phyloP scores from a whole-genome alignment of 2,113 vertebrate genomes.

The Serinus canaria region DNA sequence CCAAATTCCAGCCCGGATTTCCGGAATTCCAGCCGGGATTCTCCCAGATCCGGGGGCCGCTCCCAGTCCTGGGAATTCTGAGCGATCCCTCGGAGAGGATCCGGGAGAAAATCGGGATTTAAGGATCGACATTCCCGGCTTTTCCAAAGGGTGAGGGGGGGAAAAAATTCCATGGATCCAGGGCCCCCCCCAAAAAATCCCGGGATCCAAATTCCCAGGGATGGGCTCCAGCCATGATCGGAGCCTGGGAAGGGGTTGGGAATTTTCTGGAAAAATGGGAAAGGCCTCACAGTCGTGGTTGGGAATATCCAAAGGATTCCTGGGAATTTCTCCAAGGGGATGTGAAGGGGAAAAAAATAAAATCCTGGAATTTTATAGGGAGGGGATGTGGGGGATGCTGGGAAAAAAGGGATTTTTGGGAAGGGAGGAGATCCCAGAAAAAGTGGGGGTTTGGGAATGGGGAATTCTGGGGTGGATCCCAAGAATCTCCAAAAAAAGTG shows the following conservation, averaged over 20 bases:
- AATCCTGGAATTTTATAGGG: not conserved
- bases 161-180: not conserved
- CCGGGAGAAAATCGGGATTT: not conserved
- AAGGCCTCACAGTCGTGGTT: not conserved
- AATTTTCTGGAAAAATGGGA: not conserved
- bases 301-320: not conserved
- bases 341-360: not conserved
- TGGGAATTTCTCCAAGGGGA: not conserved
- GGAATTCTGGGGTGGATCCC: too few species aligned
- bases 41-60: not conserved
- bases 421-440: not conserved
- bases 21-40: not conserved
- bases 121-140: fast-evolving
- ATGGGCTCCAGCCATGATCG: not conserved
- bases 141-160: not conserved
- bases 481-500: too few species aligned
- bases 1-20: not conserved
- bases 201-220: not conserved
- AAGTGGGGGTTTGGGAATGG: not conserved
- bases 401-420: not conserved
- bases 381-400: not conserved
- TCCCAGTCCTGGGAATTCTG: not conserved
- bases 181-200: not conserved
- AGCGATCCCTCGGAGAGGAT: not conserved
- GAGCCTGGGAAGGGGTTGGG: not conserved